Conservation (phyloP, 2,113 vertebrate species). For the Recurvirostra avosetta region DNA sequence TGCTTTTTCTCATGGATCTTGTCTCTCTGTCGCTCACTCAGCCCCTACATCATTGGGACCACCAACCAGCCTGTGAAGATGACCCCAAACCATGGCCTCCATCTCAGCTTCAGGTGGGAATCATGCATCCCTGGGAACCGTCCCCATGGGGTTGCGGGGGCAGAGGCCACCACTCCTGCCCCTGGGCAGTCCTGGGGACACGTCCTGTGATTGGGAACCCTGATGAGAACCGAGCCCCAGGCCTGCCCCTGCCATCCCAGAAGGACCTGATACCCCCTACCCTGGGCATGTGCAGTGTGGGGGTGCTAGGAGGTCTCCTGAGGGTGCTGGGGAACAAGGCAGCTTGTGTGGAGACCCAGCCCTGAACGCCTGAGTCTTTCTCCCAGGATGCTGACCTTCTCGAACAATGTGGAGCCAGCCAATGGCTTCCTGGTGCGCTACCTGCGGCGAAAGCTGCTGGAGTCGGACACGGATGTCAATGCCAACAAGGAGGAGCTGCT, state of each 20-base stretch:
- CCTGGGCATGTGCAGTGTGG: not conserved
- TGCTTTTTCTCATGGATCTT: not conserved
- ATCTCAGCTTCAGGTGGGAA: conserved; percentile 92
- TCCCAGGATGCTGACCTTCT: conserved; percentile 92
- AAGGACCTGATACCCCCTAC: not conserved
- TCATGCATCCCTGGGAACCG: not conserved
- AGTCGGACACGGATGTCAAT: conserved; percentile 79
- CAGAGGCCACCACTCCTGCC: not conserved
- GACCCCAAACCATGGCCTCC: conserved; percentile 91
- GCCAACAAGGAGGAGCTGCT: conserved; percentile 83
- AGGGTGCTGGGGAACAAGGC: not conserved
- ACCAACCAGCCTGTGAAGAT: conserved; percentile 95
- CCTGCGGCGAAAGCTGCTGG: conserved; percentile 90
- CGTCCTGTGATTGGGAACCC: fast-evolving
- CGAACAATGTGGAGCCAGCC: conserved; percentile 94
- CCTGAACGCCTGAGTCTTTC: not conserved
- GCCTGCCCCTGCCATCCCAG: not conserved
- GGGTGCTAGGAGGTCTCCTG: not conserved
- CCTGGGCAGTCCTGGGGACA: not conserved
- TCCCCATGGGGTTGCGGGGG: fast-evolving
- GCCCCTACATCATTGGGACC: conserved; percentile 94
- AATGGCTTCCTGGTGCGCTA: conserved; percentile 94
- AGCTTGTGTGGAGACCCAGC: not conserved
- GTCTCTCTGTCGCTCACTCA: conserved; percentile 35
- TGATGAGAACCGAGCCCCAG: not conserved